Conservation (phyloP, 2,797 vertebrate genomes). For the Notamacropus eugenii region DNA sequence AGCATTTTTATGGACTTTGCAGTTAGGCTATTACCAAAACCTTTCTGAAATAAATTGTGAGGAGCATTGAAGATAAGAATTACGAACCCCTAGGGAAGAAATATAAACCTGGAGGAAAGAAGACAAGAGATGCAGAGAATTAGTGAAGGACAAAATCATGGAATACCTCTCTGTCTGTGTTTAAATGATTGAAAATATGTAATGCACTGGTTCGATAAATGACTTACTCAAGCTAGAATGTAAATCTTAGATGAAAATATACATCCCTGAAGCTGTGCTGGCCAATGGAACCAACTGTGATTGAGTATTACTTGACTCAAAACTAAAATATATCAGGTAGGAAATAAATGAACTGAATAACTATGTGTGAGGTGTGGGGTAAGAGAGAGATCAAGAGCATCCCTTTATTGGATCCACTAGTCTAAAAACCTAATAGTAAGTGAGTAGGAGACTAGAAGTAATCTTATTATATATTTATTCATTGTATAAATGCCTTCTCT, state of each 20-base stretch:
- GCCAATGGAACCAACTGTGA: neutral
- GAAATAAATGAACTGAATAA: neutral
- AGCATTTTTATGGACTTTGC: constrained; percentile 36
- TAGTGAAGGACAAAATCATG: neutral
- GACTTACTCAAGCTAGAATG: constrained; percentile 21
- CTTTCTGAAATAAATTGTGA: constrained; percentile 36
- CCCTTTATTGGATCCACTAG: neutral
- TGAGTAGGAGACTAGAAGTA: neutral
- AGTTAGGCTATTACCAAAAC: constrained; percentile 25
- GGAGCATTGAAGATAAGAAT: constrained; percentile 34
- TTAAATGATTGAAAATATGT: neutral
- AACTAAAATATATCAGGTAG: neutral
- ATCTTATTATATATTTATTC: neutral
- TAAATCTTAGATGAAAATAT: neutral
- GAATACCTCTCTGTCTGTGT: neutral
- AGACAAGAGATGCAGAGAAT: neutral
- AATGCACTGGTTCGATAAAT: neutral
- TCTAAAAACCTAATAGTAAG: neutral
- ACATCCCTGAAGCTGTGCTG: neutral
- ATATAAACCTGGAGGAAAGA: constrained; percentile 27
- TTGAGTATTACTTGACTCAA: neutral
- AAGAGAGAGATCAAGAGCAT: neutral
- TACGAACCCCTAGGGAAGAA: constrained; percentile 26
- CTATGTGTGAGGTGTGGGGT: fast-evolving
- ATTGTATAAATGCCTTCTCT: neutral